Conservation (phyloP, 2,113 vertebrate species). For the Stictonetta naevosa region DNA sequence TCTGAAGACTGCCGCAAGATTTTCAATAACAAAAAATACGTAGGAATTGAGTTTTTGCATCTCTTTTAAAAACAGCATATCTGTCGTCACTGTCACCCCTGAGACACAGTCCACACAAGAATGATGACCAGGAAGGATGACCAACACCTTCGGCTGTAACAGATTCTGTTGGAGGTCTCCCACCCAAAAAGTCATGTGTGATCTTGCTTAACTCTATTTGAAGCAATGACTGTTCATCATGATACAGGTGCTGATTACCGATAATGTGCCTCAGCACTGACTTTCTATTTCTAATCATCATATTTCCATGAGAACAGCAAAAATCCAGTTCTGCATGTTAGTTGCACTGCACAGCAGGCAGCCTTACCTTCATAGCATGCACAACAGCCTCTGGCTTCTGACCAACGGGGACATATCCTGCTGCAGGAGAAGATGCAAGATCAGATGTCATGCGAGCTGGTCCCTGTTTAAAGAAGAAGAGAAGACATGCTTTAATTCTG, state of each 20-base stretch:
- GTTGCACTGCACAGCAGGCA: neutral
- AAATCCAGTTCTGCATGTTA: neutral
- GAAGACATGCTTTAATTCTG: neutral
- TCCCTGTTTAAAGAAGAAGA: conserved; percentile 75
- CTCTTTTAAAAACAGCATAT: neutral
- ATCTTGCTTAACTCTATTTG: neutral
- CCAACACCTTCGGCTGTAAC: neutral
- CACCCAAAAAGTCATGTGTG: neutral
- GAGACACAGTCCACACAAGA: accelerated
- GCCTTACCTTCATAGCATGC: conserved; percentile 93
- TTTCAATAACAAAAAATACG: neutral
- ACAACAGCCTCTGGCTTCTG: conserved; percentile 96
- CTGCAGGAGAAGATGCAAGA: conserved; percentile 83
- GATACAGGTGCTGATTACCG: neutral
- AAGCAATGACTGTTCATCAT: neutral
- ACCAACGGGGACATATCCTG: conserved; percentile 84
- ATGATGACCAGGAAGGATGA: neutral
- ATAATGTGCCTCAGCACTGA: neutral
- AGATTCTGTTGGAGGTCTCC: neutral
- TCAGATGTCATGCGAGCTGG: conserved; percentile 82
- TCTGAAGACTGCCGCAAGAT: neutral
- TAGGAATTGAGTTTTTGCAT: neutral
- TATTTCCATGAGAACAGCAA: neutral
- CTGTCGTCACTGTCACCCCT: accelerated
- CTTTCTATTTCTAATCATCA: neutral